Conservation (phyloP, 2,797 vertebrate genomes). For the Neopelma chrysocephalum region DNA sequence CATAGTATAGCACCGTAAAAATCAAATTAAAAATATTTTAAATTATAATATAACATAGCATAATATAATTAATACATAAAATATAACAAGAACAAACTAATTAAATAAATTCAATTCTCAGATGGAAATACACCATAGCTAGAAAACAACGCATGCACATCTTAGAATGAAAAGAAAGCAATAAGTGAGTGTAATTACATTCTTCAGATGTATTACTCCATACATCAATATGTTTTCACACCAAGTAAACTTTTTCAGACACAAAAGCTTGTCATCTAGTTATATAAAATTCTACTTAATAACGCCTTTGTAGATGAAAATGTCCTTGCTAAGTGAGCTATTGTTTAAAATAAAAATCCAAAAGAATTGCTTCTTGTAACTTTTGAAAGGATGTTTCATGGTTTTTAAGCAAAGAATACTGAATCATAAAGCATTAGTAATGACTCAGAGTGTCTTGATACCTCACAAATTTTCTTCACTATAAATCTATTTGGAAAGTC, state of each 20-base stretch:
- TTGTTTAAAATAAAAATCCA: neutral
- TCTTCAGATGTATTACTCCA: neutral
- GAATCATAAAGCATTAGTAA: constrained; percentile 11
- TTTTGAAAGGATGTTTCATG: neutral
- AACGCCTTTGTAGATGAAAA: neutral
- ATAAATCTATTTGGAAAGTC: neutral
- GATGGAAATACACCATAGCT: neutral
- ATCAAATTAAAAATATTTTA: neutral
- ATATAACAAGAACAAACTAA: neutral
- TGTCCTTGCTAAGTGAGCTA: neutral
- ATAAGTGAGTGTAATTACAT: neutral
- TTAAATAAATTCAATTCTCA: neutral
- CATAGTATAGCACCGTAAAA: neutral
- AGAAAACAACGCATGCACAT: neutral
- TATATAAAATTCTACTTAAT: neutral
- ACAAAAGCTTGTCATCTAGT: neutral
- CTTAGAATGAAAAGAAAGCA: neutral
- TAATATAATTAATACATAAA: neutral
- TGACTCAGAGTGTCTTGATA: neutral
- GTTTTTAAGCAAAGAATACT: neutral
- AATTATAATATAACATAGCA: neutral
- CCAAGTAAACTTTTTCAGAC: neutral
- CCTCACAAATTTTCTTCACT: neutral
- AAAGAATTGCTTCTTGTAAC: neutral
- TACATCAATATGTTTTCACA: neutral